phyloP scores from a whole-genome alignment of 2,113 vertebrate genomes.

The Triplophysa siluroides region DNA sequence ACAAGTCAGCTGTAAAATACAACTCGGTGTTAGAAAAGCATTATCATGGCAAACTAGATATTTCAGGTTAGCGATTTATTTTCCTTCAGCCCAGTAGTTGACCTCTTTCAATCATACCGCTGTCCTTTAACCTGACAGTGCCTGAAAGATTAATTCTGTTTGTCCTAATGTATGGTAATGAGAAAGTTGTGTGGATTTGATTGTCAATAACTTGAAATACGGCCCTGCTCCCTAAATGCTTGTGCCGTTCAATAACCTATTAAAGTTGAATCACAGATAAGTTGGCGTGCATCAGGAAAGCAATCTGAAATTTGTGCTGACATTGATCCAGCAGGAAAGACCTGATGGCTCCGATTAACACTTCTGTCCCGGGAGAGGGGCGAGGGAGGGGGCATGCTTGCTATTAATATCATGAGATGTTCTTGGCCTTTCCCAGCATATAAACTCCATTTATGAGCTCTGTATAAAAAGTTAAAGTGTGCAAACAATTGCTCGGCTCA shows the following conservation, averaged over 20 bases:
- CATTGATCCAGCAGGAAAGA: conserved; percentile 80
- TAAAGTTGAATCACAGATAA: conserved; percentile 84
- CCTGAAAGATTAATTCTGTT: conserved; percentile 71
- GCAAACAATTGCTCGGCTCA: conserved; percentile 19
- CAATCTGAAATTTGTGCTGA: conserved; percentile 84
- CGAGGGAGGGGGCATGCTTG: conserved; percentile 44
- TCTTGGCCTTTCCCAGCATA: conserved; percentile 65
- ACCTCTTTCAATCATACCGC: conserved; percentile 36
- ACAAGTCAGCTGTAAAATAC: too few species aligned
- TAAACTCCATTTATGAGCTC: conserved; percentile 68
- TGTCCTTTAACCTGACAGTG: conserved; percentile 23
- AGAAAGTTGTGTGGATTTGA: conserved; percentile 78
- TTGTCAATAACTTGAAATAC: conserved; percentile 80
- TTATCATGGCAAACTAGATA: not conserved
- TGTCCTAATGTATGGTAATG: conserved; percentile 80
- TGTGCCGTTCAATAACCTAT: conserved; percentile 81
- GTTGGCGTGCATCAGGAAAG: conserved; percentile 78
- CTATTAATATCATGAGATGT: conserved; percentile 69
- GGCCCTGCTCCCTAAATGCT: conserved; percentile 76
- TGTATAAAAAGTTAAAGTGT: conserved; percentile 31
- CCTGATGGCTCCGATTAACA: conserved; percentile 79
- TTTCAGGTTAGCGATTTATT: conserved; percentile 12
- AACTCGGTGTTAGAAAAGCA: not conserved
- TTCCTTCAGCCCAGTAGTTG: not conserved
- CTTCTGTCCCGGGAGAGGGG: conserved; percentile 69